Percentiles rank a stretch among this genome's conserved stretches.
Evolutionary conservation across 2,888 invertebrate species (phyloP).

Genomic region (Lasioglossum leucozonium): DNA sequence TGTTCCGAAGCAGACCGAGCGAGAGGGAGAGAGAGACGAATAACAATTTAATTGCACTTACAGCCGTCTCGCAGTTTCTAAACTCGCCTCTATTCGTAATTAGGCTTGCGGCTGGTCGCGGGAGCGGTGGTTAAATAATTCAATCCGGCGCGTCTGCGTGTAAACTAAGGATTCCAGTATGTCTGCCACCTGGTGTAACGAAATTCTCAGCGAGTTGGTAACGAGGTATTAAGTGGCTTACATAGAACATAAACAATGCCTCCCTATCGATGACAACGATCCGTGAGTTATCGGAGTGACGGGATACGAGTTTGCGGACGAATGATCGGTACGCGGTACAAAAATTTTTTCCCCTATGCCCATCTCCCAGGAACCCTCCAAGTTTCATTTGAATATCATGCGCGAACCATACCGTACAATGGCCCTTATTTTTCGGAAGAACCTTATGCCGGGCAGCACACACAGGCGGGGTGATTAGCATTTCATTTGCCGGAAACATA

Average conservation of each 20-base stretch:
- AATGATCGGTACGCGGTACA: not conserved
- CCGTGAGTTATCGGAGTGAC: conserved; percentile 20
- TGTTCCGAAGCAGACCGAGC: conserved; percentile 18
- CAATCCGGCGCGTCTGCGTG: conserved; percentile 58
- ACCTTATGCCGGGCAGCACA: not conserved
- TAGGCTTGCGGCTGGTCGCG: conserved; percentile 63
- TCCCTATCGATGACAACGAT: conserved; percentile 22
- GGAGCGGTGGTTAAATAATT: conserved; percentile 68
- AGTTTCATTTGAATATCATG: too few relatives aligned
- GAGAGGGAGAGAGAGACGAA: conserved; percentile 39
- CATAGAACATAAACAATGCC: conserved; percentile 2
- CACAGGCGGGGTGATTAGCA: conserved; percentile 22
- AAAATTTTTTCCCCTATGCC: too few relatives aligned
- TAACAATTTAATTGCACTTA: conserved; percentile 67
- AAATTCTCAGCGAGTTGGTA: conserved; percentile 56
- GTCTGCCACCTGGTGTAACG: conserved; percentile 45
- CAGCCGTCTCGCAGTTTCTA: conserved; percentile 53
- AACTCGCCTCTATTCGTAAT: conserved; percentile 68
- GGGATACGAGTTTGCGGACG: not conserved
- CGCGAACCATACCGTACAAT: too few relatives aligned
- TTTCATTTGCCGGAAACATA: conserved; percentile 17
- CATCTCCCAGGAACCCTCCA: too few relatives aligned
- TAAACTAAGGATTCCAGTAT: conserved; percentile 43
- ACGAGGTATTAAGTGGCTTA: conserved; percentile 43
- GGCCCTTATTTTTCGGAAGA: too few relatives aligned